Conservation (phyloP, 2,888 invertebrate species). For the Melanargia galathea region DNA sequence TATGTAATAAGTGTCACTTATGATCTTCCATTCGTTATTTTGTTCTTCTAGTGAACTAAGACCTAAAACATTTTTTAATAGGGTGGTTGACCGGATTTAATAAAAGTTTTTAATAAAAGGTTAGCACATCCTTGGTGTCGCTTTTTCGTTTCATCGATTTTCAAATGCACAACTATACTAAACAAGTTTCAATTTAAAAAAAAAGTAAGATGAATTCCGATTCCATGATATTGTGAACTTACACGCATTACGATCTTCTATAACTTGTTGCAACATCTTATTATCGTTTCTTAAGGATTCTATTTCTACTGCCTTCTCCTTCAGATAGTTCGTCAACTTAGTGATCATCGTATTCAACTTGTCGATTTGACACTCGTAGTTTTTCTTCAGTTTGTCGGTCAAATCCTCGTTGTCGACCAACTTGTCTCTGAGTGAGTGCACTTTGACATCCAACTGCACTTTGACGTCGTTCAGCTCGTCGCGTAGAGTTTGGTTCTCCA, state of each 20-base stretch:
- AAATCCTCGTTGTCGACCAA: slow-evolving; percentile 59
- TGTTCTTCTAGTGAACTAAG: too few species aligned
- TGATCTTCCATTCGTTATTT: too few species aligned
- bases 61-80: too few species aligned
- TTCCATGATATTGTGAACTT: slow-evolving; percentile 25
- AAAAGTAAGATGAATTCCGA: too few species aligned
- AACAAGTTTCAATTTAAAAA: too few species aligned
- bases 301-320: slow-evolving; percentile 60
- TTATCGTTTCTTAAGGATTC: slow-evolving; percentile 56
- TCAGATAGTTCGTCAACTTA: slow-evolving; percentile 60
- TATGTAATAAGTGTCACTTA: too few species aligned
- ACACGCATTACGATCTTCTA: slow-evolving; percentile 56
- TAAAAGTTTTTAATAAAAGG: too few species aligned
- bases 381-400: slow-evolving; percentile 60
- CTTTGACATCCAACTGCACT: slow-evolving; percentile 60
- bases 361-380: slow-evolving; percentile 63
- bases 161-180: too few species aligned
- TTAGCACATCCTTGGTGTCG: too few species aligned
- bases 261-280: slow-evolving; percentile 48
- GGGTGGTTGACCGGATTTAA: too few species aligned
- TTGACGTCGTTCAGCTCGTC: slow-evolving; percentile 59
- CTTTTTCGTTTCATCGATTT: too few species aligned
- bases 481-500: slow-evolving; percentile 56
- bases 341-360: slow-evolving; percentile 63
- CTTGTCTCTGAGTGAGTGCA: slow-evolving; percentile 64